A percentile compares a stretch with the other conserved stretches of the same genome.
Conservation (phyloP, 2,113 vertebrate genomes). For the Pan troglodytes region NHGRI_mPanTro3-v2.1_pri NC_072403.2:60027001-60027500, state of each 20-base stretch:
- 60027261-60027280: not conserved
- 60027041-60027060: not conserved
- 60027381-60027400: slow-evolving; percentile 15
- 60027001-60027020: not conserved
- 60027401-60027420: not conserved
- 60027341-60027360: not conserved
- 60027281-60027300: not conserved
- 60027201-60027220: not conserved
- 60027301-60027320: not conserved
- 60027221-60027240: not conserved
- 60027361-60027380: not conserved
- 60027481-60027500: not conserved
- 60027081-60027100: not conserved
- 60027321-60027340: not conserved
- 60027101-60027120: not conserved
- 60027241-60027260: not conserved
- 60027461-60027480: not conserved
- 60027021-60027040: not conserved
- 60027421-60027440: not conserved
- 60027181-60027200: not conserved
- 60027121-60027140: not conserved
- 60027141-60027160: not conserved
- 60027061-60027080: not conserved
- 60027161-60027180: not conserved
- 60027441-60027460: not conserved